Base-by-base conservation (phyloP, 2,888 invertebrate species). In the Ectemnius continuus region DNA sequence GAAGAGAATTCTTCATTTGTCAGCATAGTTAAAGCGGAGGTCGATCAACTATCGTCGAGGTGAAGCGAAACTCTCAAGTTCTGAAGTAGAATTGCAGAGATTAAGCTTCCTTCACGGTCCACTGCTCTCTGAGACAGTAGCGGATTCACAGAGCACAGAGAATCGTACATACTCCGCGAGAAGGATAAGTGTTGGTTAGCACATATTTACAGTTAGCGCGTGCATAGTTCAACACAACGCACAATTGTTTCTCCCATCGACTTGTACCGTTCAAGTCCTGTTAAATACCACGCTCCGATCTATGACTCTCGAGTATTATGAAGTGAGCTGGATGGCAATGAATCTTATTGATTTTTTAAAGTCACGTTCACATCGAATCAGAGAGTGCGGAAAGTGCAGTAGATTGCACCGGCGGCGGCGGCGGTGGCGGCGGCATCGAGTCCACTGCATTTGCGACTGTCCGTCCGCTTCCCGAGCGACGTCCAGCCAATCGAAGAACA, bases 261-360 rank as follows among this genome's bases (percentile, higher is more conserved):
- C 64, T 57, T 73, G 75, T 73, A 81, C 2, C 23, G 23, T 23
- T 2, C 3, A 23, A 2, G 23, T 36, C 8, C 11, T 36, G 8
- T 82, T 82, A 82, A 83, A 84, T 83, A 75, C 79, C 80, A 36
- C 62, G 70, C 70, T 75, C 65, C 66, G 65, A 80, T 71, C 80
- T 77, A 75, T 77, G 75, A 71, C 72, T 65, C 66, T 47, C 71
- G 61, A 76, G 67, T 62, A 80, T 72, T 69, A 78, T 81, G 83
- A 83, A 70, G 70, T 64, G 73, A 72, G 59, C 57, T 67, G 11
- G 36, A 73, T 45, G 63, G 71, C 77, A 80, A 79, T 74, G 80
- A 82, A 36, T 36, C 11, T 8, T 36, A 36, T 36, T 36, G 36
- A 36, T 36, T 82, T 82, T 75, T 62, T 82, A 6, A 82, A 72